phyloP scores from a whole-genome alignment of 2,797 vertebrate genomes.

The Darevskia mixta region DNA sequence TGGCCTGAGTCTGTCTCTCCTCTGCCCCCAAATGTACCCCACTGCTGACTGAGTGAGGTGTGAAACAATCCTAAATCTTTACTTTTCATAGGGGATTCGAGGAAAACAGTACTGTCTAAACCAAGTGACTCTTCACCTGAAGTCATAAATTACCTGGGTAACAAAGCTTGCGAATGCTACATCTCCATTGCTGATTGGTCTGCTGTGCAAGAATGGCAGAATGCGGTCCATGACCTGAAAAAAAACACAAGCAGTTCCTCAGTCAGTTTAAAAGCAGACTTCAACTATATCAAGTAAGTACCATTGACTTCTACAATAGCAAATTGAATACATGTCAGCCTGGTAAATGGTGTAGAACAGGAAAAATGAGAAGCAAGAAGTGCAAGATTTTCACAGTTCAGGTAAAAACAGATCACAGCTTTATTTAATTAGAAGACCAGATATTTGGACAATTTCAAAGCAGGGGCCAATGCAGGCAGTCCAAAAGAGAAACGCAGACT shows the following conservation, averaged over 20 bases:
- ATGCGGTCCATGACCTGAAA: slow-evolving; percentile 87
- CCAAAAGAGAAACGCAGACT: not conserved
- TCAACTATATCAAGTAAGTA: slow-evolving; percentile 94
- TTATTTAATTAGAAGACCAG: not conserved
- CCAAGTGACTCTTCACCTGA: slow-evolving; percentile 92
- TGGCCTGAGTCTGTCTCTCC: not conserved
- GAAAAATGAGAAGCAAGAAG: not conserved
- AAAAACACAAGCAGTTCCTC: slow-evolving; percentile 86
- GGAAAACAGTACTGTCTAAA: slow-evolving; percentile 94
- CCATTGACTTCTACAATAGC: not conserved
- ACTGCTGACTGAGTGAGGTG: not conserved
- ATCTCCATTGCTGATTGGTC: slow-evolving; percentile 93
- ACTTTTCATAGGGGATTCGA: slow-evolving; percentile 84
- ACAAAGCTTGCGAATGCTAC: slow-evolving; percentile 96
- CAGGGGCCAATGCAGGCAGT: no score
- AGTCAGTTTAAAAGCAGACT: slow-evolving; percentile 91
- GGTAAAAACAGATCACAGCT: not conserved
- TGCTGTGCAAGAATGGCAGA: slow-evolving; percentile 96
- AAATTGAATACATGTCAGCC: not conserved
- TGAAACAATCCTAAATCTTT: not conserved
- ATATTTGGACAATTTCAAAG: not conserved
- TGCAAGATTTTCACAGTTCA: not conserved
- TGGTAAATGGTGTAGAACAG: not conserved
- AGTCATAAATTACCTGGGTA: slow-evolving; percentile 93
- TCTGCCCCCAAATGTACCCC: not conserved